Evolutionary conservation across 2,888 invertebrate species (phyloP).

Genomic region (Trimorus sp.): DNA sequence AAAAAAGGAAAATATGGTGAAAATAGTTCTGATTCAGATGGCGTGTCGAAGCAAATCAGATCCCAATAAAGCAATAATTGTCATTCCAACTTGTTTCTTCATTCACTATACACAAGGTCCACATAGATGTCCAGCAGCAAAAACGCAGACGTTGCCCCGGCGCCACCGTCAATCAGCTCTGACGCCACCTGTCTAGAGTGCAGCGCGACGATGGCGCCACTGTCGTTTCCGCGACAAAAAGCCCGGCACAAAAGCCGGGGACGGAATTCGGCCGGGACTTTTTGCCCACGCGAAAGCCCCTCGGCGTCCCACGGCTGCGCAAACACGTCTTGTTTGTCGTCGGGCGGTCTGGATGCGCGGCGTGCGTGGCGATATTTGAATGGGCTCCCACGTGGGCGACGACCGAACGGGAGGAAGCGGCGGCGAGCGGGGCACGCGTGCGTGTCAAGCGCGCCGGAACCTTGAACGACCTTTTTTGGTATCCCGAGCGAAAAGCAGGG

Average conservation of each 20-base stretch:
- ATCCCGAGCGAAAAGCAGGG: constrained; percentile 53
- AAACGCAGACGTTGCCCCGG: no score
- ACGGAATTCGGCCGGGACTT: constrained; percentile 1
- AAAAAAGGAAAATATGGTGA: no score
- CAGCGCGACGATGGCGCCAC: not conserved
- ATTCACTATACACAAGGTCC: no score
- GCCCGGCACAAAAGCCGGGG: not conserved
- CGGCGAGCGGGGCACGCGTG: constrained; percentile 30
- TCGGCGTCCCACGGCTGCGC: constrained; percentile 53
- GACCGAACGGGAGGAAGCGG: constrained; percentile 14
- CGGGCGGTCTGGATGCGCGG: constrained; percentile 4
- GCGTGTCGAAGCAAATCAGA: no score
- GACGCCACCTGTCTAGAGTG: constrained; percentile 26
- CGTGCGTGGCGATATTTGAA: constrained; percentile 64
- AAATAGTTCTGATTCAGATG: no score
- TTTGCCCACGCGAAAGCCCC: constrained; percentile 61
- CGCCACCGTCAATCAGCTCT: not conserved
- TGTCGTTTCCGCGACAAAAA: not conserved
- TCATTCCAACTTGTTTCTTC: no score
- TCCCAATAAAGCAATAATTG: no score
- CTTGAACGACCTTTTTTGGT: constrained; percentile 69
- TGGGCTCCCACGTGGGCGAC: constrained; percentile 64
- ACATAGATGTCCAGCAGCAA: no score
- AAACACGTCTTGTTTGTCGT: constrained; percentile 53
- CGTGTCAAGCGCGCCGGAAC: constrained; percentile 51